Base-by-base conservation (phyloP, 1,140 invertebrate species). In the Tetramorium parvispinum region DNA sequence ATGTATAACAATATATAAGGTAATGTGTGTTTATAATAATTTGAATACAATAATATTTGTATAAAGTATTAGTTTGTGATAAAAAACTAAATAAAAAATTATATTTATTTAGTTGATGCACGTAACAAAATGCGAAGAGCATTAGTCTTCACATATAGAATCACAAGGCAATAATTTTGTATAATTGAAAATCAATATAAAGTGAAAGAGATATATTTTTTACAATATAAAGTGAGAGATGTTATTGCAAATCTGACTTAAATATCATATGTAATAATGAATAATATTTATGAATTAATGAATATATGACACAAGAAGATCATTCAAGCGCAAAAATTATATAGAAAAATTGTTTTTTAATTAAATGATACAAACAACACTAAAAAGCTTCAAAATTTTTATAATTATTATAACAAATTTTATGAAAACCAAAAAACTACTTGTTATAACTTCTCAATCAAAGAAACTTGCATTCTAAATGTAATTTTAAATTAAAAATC, bases 381-480 rank as follows among this genome's bases (percentile, higher is more conserved):
- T 13, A 66, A 13, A 43, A 40, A 4, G 21, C 21, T 11, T 43
- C 1, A 0, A n/a, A 65, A 11, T 43, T 37, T 43, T 66, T 21
- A 5, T 43, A 43, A 43, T 21, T 40, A 6, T 21, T 40, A 43
- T 43, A 21, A 43, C 2, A 43, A 1, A 24, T 66, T 21, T 24
- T 21, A n/a, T 43, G 37, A 66, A 66, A 11, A 1, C 7, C 43
- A 66, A 21, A 66, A 21, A 2, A 13, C 37, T 21, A 66, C n/a
- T n/a, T 66, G 10, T 43, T 21, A 65, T 65, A 66, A 66, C 43
- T 66, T 43, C 8, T 37, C 10, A 65, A 63, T 66, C n/a, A 66
- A 43, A n/a, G 21, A n/a, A 66, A 66, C 3, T 37, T 65, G 61
- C 16, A 37, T 37, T 66, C 4, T 13, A 66, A 43, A 66, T 65